Conservation (phyloP, 2,113 vertebrate species). For the Toxotes jaculatrix region DNA sequence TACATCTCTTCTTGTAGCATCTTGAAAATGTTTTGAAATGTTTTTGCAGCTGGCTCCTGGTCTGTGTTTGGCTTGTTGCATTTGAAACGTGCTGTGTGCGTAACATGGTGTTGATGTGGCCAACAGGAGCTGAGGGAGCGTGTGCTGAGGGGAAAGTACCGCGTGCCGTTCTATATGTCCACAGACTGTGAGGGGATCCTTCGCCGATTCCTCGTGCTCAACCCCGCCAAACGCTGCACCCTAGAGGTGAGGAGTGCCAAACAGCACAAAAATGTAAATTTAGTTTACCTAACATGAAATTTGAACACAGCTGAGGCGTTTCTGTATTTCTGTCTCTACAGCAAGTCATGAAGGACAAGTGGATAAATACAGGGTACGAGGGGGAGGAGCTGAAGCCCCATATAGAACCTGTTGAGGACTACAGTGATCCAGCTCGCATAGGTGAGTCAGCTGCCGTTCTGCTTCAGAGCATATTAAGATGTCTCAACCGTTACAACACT, state of each 20-base stretch:
- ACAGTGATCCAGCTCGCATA: constrained; percentile 77
- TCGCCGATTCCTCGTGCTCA: constrained; percentile 93
- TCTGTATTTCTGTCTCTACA: constrained; percentile 54
- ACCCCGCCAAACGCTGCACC: constrained; percentile 94
- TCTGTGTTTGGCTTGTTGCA: not conserved
- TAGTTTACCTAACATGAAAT: not conserved
- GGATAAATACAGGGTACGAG: constrained; percentile 94
- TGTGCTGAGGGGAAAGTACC: constrained; percentile 95
- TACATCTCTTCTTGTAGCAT: not conserved
- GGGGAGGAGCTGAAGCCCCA: constrained; percentile 92
- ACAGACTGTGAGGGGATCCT: constrained; percentile 97
- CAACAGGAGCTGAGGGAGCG: constrained; percentile 93
- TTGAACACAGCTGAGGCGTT: not conserved
- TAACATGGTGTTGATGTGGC: not conserved
- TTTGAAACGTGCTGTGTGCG: not conserved
- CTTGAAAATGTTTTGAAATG: not conserved
- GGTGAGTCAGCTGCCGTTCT: constrained; percentile 57
- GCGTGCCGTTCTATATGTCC: constrained; percentile 97
- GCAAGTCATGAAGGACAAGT: constrained; percentile 99
- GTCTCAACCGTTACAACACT: not conserved
- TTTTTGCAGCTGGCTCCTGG: no score
- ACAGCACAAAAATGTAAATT: not conserved
- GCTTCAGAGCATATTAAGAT: not conserved
- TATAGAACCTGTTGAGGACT: constrained; percentile 85
- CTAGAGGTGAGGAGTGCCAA: constrained; percentile 86